Conservation (phyloP, 2,888 invertebrate species). For the Physocephala rufipes region DNA sequence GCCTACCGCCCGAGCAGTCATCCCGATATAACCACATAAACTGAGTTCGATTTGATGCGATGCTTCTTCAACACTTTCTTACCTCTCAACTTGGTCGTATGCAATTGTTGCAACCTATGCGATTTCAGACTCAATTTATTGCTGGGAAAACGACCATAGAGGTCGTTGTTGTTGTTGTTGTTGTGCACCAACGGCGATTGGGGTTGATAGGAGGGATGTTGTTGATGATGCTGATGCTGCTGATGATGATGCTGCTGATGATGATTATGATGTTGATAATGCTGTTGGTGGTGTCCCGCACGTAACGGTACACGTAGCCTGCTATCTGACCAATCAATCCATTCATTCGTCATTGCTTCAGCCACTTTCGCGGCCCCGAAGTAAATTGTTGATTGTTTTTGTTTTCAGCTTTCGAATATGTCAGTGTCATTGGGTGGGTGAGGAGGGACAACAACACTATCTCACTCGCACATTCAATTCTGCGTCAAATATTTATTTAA, state of each 20-base stretch:
- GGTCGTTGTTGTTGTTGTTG: conserved; percentile 41
- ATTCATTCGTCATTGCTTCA: conserved; percentile 63
- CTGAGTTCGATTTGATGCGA: too few species aligned
- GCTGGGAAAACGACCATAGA: conserved; percentile 40
- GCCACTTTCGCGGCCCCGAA: neutral
- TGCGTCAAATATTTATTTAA: neutral
- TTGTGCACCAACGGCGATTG: conserved; percentile 18
- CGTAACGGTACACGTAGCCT: conserved; percentile 61
- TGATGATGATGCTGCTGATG: too few species aligned
- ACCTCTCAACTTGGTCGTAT: conserved; percentile 56
- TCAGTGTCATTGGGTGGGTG: neutral
- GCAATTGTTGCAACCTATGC: conserved; percentile 58
- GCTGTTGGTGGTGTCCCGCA: conserved; percentile 55
- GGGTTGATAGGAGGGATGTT: conserved; percentile 25
- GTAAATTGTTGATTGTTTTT: conserved; percentile 4
- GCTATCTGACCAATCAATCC: conserved; percentile 65
- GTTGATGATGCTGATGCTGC: conserved; percentile 49
- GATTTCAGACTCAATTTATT: conserved; percentile 58
- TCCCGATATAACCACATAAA: too few species aligned
- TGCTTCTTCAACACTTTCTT: conserved; percentile 33
- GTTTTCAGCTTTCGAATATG: conserved; percentile 1
- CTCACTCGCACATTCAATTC: neutral
- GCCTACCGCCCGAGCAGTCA: neutral
- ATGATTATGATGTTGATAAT: too few species aligned
- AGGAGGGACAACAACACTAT: neutral